phyloP scores from a whole-genome alignment of 2,797 vertebrate species.

The Enteromius unitaeniatus region DNA sequence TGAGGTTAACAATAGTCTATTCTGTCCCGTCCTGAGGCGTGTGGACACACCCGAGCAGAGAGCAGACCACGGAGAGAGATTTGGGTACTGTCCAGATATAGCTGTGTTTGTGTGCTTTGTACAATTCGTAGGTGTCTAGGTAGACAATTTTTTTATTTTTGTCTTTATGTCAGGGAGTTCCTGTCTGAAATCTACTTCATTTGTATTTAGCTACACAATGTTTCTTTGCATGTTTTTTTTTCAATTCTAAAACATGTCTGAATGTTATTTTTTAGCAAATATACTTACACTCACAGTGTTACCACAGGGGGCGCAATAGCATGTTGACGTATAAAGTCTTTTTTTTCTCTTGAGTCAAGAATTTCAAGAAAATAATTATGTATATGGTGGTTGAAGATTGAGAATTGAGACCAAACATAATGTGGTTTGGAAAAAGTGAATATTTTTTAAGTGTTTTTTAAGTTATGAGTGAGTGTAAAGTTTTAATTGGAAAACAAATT shows the following conservation, averaged over 20 bases:
- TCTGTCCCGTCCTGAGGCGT: conserved; percentile 54
- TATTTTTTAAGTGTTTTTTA: background rate
- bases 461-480: background rate
- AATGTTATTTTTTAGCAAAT: background rate
- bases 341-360: background rate
- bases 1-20: conserved; percentile 66
- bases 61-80: conserved; percentile 52
- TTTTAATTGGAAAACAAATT: background rate
- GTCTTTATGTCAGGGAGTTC: conserved; percentile 23
- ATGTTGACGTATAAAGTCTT: background rate
- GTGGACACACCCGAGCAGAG: conserved; percentile 60
- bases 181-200: conserved; percentile 11
- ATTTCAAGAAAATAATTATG: too few relatives aligned
- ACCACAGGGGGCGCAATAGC: background rate
- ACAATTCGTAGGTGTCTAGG: conserved; percentile 8
- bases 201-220: background rate
- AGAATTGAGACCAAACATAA: background rate
- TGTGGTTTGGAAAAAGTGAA: background rate
- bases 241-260: background rate
- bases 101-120: conserved; percentile 53
- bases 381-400: background rate
- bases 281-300: background rate
- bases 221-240: background rate
- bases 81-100: conserved; percentile 54
- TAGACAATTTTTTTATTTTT: conserved; percentile 36